Evolutionary conservation across 2,797 vertebrate genomes (phyloP).

Genomic region (Acanthurus lineatus): DNA sequence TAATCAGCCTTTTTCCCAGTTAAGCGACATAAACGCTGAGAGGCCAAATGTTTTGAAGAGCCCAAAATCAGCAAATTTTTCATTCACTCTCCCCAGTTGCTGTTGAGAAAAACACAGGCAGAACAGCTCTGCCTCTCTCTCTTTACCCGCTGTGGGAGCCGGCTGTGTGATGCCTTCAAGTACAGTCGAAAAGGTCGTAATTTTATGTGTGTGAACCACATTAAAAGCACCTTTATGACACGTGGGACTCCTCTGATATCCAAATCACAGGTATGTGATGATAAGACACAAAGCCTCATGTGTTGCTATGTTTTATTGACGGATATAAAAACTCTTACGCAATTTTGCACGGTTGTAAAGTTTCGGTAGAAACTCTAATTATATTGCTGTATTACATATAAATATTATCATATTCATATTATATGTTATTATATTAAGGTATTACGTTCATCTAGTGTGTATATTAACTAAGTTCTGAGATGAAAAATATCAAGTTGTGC

Average conservation of each 20-base stretch:
- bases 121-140: background rate
- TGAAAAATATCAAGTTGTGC: background rate
- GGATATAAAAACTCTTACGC: background rate
- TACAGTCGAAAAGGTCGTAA: constrained; percentile 1
- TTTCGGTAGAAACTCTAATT: no score
- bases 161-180: constrained; percentile 44
- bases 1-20: constrained; percentile 19
- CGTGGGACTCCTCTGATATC: no score
- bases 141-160: background rate
- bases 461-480: background rate
- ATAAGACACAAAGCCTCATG: background rate
- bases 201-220: background rate
- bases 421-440: no score
- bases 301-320: background rate
- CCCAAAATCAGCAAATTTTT: constrained; percentile 9
- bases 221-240: background rate
- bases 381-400: no score
- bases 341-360: no score
- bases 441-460: background rate
- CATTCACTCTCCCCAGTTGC: background rate
- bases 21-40: constrained; percentile 22
- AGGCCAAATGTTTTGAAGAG: background rate
- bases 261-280: background rate
- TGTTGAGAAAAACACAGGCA: background rate
- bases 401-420: no score